Percentiles rank a stretch among this genome's conserved stretches.
Evolutionary conservation across 2,113 vertebrate genomes (phyloP).

Genomic region (Chiloscyllium plagiosum): DNA sequence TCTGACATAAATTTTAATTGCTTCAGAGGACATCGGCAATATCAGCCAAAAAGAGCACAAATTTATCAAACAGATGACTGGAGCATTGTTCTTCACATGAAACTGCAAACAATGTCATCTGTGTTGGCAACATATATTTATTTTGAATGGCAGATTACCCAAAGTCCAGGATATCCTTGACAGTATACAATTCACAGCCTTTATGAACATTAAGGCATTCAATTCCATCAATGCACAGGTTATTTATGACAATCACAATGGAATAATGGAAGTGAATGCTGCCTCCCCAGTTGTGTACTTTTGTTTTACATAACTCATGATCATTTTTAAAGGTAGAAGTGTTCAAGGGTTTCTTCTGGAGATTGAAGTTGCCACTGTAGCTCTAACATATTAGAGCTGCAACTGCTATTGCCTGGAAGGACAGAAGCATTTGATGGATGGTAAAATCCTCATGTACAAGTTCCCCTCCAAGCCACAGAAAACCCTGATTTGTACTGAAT

Average conservation of each 20-base stretch:
- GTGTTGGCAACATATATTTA: background rate
- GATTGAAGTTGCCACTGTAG: background rate
- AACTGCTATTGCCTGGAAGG: too few relatives aligned
- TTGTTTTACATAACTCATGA: background rate
- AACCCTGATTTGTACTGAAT: too few relatives aligned
- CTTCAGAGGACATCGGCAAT: background rate
- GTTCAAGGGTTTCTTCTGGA: background rate
- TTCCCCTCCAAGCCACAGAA: too few relatives aligned
- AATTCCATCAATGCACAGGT: background rate
- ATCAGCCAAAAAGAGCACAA: background rate
- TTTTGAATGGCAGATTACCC: background rate
- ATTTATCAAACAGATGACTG: background rate
- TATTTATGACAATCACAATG: background rate
- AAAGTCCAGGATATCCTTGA: background rate
- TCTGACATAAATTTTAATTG: background rate
- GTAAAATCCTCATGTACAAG: too few relatives aligned
- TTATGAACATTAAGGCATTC: background rate
- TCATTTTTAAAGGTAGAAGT: background rate
- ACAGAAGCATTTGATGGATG: too few relatives aligned
- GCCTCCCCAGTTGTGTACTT: background rate
- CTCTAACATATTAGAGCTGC: background rate
- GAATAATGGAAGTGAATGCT: background rate
- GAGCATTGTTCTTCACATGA: background rate
- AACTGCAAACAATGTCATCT: background rate
- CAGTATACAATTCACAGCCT: background rate